Base-by-base conservation (phyloP, 2,888 invertebrate genomes). In the Campoplex capitator region DNA sequence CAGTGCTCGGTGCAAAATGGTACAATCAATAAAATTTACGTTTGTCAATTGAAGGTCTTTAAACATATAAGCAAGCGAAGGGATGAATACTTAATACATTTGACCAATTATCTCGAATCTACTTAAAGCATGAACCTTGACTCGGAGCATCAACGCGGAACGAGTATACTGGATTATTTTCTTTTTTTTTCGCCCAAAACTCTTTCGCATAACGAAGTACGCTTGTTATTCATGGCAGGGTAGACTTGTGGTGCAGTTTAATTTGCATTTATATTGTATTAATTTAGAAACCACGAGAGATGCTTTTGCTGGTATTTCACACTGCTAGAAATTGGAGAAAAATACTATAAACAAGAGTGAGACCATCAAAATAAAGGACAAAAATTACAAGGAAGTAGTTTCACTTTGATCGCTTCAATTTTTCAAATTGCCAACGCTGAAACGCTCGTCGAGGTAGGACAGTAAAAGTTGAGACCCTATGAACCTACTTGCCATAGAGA, bases 231-330 rank as follows among this genome's bases (percentile, higher is more conserved):
- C 88, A 88, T 89, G 89, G 88, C 87, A 77, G 76, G 86, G 77
- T 75, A 88, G 85, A 83, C 78, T 86, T 65, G 81, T 48, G 68
- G 77, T 85, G 85, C 82, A 78, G 88, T 91, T 91, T 89, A 90
- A 92, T 92, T 92, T 92, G 91, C 92, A 92, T 92, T 92, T 92
- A 92, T 92, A 92, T 92, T 92, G 90, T 91, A 92, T 92, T 92
- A 92, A 92, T 92, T 91, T 89, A 90, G 90, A 88, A 88, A 85
- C 88, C 78, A 80, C 79, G 79, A 71, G 86, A 45, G 28, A 23
- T 67, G 83, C 56, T 75, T 28, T 54, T 70, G 48, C 68, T 67
- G 75, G 56, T 65, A 18, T 71, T 75, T 75, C 28, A 8, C 51
- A n/a, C 54, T 54, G 75, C 62, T 45, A 42, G 62, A 32, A 78